These are phyloP conservation scores for Phragmatobia fuliginosa DNA, from an alignment of 2,888 invertebrate genomes.

Conservation along the genomic window DNA sequence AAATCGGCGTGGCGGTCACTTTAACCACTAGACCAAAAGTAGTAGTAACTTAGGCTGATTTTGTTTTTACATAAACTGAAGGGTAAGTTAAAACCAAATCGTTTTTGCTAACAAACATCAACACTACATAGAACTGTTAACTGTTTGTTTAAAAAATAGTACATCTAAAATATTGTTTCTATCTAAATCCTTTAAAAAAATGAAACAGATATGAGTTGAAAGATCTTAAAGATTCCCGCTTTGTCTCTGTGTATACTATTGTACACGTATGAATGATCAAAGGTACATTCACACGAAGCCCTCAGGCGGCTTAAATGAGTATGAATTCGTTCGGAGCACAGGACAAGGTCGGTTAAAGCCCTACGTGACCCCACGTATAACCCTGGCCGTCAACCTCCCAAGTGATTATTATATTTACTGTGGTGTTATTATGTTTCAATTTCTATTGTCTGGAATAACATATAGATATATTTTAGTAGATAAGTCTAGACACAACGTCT, in stretches of 20 bases:
- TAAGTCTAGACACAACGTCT: neutral
- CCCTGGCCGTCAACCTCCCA: neutral
- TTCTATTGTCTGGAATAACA: neutral
- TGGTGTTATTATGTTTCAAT: neutral
- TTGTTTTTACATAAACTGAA: no score
- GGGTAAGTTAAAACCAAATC: no score
- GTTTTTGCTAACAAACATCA: no score
- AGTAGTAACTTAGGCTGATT: no score
- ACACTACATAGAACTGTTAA: no score
- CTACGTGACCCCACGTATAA: neutral
- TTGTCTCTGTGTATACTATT: neutral
- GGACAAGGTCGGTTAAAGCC: slow-evolving; percentile 6
- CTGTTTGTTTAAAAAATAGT: no score
- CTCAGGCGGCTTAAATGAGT: neutral
- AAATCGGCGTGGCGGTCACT: no score
- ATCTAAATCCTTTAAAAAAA: no score
- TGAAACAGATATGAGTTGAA: neutral
- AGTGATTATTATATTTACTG: neutral
- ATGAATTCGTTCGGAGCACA: neutral
- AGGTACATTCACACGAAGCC: neutral
- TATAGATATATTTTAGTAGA: neutral
- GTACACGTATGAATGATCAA: neutral
- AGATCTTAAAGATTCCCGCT: neutral
- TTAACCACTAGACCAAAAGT: no score
- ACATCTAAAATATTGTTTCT: no score